Evolutionary conservation across 2,888 invertebrate species (phyloP), one percentile per base, ranked within the genome.

Genomic region (Ennomos fuscantarius): DNA sequence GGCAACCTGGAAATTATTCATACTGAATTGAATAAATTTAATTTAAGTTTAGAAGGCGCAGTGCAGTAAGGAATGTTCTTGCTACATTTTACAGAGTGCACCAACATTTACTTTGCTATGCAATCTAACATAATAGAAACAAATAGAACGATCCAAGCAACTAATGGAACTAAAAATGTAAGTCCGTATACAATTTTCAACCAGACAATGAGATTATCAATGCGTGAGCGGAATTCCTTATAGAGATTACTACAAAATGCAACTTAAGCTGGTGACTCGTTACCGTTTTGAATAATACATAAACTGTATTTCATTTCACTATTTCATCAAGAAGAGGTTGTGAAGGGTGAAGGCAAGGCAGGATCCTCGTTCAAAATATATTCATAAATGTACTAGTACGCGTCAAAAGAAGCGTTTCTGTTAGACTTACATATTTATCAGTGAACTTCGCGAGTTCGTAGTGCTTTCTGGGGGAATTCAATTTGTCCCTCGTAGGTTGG

Each of bases 381-480:
- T 70, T 70, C 63, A 72, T 74, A 74, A 70, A 73, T 73, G 67
- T 74, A 50, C 64, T 51, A 48, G 50, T 53, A 57, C 63, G 55
- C 63, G 58, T 71, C 68, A 73, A 72, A 73, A 72, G 69, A 72
- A 73, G 65, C 65, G 68, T 70, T 60, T 65, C 63, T 40, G 41
- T 43, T 62, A 53, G 64, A 62, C 68, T 75, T 75, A 77, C 70
- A 76, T 79, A 77, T 78, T 76, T 76, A 77, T 74, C 67, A 72
- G 70, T 48, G 54, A 56, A 42, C 50, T 54, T 48, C 9, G 24
- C 24, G 32, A 40, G 59, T 53, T 52, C 52, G 62, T 62, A 56
- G 58, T 42, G 58, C 53, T 53, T 53, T 37, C 41, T 56, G 53
- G 46, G 48, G 69, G 73, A 76, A 79, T 81, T 77, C 73, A 76